These are phyloP conservation scores for Muscina levida DNA, from an alignment of 2,888 invertebrate genomes.

Conservation along the genomic window DNA sequence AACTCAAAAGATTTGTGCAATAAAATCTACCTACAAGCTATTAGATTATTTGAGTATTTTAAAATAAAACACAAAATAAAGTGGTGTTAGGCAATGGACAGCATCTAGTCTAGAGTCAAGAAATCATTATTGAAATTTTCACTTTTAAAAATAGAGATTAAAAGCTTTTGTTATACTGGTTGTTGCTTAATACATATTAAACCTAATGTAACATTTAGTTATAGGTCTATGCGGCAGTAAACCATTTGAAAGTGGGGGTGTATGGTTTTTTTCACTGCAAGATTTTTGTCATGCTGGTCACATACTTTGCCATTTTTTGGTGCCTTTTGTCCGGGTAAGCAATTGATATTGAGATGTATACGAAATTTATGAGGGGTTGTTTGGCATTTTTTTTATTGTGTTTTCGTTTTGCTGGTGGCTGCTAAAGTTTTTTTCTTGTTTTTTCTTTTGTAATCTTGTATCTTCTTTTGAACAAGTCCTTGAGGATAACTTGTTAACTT, in stretches of 20 bases:
- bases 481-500: too few species aligned
- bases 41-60: background rate
- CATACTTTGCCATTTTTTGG: conserved; percentile 17
- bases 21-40: background rate
- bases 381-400: conserved; percentile 23
- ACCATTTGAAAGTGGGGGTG: background rate
- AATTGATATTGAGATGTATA: conserved; percentile 56
- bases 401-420: too few species aligned
- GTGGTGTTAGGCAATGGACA: too few species aligned
- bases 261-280: background rate
- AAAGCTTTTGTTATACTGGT: background rate
- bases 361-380: conserved; percentile 64
- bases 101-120: too few species aligned
- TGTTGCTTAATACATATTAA: conserved; percentile 14
- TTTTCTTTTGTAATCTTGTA: too few species aligned
- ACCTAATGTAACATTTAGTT: background rate
- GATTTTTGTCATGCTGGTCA: conserved; percentile 28
- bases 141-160: too few species aligned
- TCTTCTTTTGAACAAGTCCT: too few species aligned
- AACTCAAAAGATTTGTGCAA: background rate
- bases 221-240: too few species aligned
- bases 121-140: too few species aligned
- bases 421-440: background rate
- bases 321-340: conserved; percentile 20
- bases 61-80: conserved; percentile 8